Percentiles rank a stretch among this genome's conserved stretches.
Evolutionary conservation across 2,797 vertebrate genomes (phyloP).

Genomic region (Pelobates cultripes): DNA sequence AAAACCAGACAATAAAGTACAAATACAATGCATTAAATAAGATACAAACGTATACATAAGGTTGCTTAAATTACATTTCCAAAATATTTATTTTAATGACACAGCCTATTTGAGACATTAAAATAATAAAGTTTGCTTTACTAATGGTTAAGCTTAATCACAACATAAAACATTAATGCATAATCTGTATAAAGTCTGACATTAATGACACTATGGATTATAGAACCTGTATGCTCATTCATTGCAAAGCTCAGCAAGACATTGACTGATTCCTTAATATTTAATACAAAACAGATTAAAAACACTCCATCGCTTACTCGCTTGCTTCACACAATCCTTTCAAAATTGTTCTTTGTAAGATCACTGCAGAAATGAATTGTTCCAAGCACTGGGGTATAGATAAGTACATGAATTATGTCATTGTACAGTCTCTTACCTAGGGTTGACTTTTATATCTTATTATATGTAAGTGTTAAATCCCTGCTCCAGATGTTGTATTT

Average conservation of each 20-base stretch:
- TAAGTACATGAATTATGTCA: constrained; percentile 35
- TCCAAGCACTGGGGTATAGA: constrained; percentile 21
- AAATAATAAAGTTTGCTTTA: constrained; percentile 51
- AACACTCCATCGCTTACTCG: constrained; percentile 42
- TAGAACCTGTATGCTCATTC: constrained; percentile 30
- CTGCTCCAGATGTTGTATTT: not conserved
- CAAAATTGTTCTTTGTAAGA: constrained; percentile 20
- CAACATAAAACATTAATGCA: constrained; percentile 58
- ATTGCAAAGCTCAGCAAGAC: constrained; percentile 36
- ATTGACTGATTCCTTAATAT: constrained; percentile 50
- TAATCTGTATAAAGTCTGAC: constrained; percentile 53
- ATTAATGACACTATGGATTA: constrained; percentile 51
- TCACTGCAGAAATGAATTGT: constrained; percentile 34
- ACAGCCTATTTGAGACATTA: constrained; percentile 58
- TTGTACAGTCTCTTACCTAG: constrained; percentile 18
- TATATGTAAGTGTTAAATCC: not conserved
- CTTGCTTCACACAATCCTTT: constrained; percentile 33
- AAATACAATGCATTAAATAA: constrained; percentile 53
- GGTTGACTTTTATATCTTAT: constrained; percentile 18
- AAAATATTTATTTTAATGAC: constrained; percentile 65
- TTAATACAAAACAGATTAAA: constrained; percentile 53
- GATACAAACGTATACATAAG: constrained; percentile 43
- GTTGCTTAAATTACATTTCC: constrained; percentile 64
- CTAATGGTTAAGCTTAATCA: constrained; percentile 59
- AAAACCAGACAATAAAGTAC: constrained; percentile 59